Conservation (phyloP, 2,113 vertebrate genomes). For the Cervus canadensis region DNA sequence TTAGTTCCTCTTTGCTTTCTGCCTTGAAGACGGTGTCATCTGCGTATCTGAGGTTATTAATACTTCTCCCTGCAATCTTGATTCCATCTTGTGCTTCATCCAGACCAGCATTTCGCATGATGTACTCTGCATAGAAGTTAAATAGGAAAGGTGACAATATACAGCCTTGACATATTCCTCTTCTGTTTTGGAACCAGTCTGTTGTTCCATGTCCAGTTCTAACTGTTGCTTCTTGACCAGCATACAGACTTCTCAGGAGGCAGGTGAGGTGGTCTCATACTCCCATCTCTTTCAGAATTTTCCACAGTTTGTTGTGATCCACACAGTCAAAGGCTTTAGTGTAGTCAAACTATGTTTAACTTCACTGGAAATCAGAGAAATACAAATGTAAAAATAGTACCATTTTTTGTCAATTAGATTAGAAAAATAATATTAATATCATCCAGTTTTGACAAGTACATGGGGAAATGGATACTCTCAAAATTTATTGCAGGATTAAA, state of each 20-base stretch:
- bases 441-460: background rate
- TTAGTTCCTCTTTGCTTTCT: background rate
- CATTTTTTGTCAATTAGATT: background rate
- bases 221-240: background rate
- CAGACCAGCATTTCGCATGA: background rate
- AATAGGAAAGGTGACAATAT: background rate
- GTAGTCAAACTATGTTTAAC: background rate
- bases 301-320: background rate
- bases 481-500: background rate
- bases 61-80: background rate
- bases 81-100: background rate
- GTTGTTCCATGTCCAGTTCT: background rate
- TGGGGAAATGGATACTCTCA: background rate
- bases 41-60: background rate
- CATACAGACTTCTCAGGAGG: background rate
- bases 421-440: background rate
- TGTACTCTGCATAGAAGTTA: background rate
- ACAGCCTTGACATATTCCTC: background rate
- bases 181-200: background rate
- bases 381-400: background rate
- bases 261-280: background rate
- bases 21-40: background rate
- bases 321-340: background rate
- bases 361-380: background rate
- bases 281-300: background rate